Percentiles rank a stretch among this genome's conserved stretches.
These are phyloP conservation scores for Trypoxylon attenuatum DNA, from an alignment of 2,888 invertebrate species.

Conservation along the genomic window DNA sequence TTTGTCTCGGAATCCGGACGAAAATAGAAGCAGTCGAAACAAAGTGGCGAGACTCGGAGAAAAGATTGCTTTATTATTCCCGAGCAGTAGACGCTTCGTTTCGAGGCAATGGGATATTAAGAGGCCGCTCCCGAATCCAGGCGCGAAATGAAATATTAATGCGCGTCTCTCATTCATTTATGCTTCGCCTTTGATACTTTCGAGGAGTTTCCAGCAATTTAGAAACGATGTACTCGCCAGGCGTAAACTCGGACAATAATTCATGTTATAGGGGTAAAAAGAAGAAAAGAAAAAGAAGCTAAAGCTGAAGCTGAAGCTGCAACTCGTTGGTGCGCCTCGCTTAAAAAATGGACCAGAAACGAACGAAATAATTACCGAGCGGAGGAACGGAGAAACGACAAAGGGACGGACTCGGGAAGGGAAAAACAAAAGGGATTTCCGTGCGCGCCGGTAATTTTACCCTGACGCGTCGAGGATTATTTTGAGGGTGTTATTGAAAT, in stretches of 20 bases:
- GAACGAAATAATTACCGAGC: too few species aligned
- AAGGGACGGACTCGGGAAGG: not conserved
- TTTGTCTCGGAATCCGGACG: slow-evolving; percentile 36
- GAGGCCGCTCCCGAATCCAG: slow-evolving; percentile 16
- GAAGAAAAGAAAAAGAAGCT: too few species aligned
- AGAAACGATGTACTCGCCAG: not conserved
- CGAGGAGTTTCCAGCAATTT: not conserved
- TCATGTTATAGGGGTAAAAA: too few species aligned
- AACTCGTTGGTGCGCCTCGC: too few species aligned
- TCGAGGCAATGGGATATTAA: slow-evolving; percentile 52
- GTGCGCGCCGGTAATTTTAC: not conserved
- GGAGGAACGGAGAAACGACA: not conserved
- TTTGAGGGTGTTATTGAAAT: slow-evolving; percentile 38
- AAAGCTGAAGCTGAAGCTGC: too few species aligned
- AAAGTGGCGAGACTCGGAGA: not conserved
- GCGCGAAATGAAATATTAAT: not conserved
- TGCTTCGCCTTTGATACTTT: not conserved
- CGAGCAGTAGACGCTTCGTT: slow-evolving; percentile 21
- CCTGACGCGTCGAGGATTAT: slow-evolving; percentile 17
- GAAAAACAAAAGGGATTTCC: not conserved
- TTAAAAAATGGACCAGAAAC: not conserved
- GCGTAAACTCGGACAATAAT: not conserved
- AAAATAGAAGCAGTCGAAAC: slow-evolving; percentile 13
- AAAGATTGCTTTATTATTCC: slow-evolving; percentile 47
- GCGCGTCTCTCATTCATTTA: not conserved